Base-by-base conservation (phyloP, 2,113 vertebrate genomes). In the Podarcis cretensis region DNA sequence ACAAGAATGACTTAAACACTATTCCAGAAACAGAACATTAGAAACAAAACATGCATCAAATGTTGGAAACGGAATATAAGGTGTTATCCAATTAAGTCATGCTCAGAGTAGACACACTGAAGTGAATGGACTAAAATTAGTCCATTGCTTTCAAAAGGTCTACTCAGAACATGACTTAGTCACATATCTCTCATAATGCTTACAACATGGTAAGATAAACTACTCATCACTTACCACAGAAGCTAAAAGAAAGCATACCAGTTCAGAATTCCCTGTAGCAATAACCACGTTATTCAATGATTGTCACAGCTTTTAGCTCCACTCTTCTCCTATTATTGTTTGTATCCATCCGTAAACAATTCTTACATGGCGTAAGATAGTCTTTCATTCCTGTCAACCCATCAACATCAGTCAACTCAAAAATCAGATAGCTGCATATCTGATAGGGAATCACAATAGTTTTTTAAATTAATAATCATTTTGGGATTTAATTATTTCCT, bases 391-490 rank as follows among this genome's bases (percentile, higher is more conserved):
- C 87, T 86, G 83, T 77, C 84, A 94, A 90, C 89, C 89, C 85
- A 68, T 94, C 88, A 90, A 81, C 30, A 88, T 83, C 84, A 90
- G 63, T 89, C 69, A 79, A 65, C 23, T 25, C 90, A 91, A 90
- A 93, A 59, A 2, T 69, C 40, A 94, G 86, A 37, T 30, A 87
- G 59, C 73, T 92, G 8, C n/a, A 77, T 80, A 87, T 92, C 86
- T 94, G 78, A 76, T 30, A 89, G 57, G 77, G 86, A 77, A 91
- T 86, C 78, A 93, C 89, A 94, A 87, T 81, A 93, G 88, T 87
- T 27, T 82, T 5, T 85, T 75, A 93, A 93, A 95, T 80, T 91
- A 91, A 89, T 21, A 40, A 92, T 87, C 48, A 84, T 7, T 75
- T 21, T 59, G 66, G 68, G 23, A 90, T 93, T 93, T 90, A 86